Base-by-base conservation (phyloP, 1,140 invertebrate species). In the Drosophila lowei region DNA sequence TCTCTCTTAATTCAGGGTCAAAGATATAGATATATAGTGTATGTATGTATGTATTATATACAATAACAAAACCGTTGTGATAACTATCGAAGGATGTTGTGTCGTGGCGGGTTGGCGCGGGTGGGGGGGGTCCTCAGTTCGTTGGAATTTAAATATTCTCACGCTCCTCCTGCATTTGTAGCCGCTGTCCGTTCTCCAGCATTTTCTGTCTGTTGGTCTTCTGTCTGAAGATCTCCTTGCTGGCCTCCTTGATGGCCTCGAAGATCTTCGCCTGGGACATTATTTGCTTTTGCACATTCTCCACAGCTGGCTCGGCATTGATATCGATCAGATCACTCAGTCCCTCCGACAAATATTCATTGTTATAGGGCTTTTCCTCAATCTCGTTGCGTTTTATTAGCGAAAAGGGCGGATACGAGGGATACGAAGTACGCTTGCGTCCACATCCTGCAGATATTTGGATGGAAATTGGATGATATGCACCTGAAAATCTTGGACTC, bases 201-300 rank as follows among this genome's bases (percentile, higher is more conserved):
- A 89, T 54, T 62, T 81, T 86, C 57, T 91, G 88, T 5, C 80
- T 90, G 48, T 84, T 90, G 48, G 80, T 90, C 55, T 91, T 94
- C 53, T 93, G 92, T 59, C 93, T 91, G n/a, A 93, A 92, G 23
- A 95, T 92, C 86, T 95, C 94, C 15, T 93, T 92, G 77, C 94
- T 94, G 3, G 95, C 94, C 80, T 95, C 95, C 77, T 96, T 95
- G 43, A 96, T 94, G 2, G 95, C 95, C 79, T 96, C 95, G 93
- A 94, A 95, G 6, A 95, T 92, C 86, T 95, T 95, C 0, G 95
- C 95, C 91, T 96, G 95, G 0, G 94, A 95, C 79, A 96, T 92
- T 7, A 96, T 95, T 89, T 96, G 95, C 49, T 95, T 93, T 47
- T 94, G 95, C 0, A 96, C 91, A 67, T 96, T 95, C 59, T 95